Conservation (phyloP, 2,797 vertebrate species). For the Parauchenoglanis punctatus region DNA sequence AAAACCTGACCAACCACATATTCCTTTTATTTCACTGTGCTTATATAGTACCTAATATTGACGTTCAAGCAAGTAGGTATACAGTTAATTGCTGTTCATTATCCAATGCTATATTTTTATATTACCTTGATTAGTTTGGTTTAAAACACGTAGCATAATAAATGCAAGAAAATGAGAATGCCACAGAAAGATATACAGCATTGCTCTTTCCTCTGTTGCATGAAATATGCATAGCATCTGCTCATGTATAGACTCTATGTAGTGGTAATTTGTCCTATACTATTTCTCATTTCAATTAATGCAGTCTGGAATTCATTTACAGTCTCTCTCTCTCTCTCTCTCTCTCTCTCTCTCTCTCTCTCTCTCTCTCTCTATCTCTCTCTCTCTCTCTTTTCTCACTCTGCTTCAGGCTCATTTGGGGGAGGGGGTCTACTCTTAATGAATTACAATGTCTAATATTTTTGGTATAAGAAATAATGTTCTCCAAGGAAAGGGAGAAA, state of each 20-base stretch:
- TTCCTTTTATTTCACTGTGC: background rate
- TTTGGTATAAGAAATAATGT: constrained; percentile 70
- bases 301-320: constrained; percentile 56
- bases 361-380: constrained; percentile 11
- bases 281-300: constrained; percentile 56
- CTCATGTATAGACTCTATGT: constrained; percentile 34
- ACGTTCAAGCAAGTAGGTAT: background rate
- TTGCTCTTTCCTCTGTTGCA: constrained; percentile 12
- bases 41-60: background rate
- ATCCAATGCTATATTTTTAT: constrained; percentile 33
- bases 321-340: constrained; percentile 51
- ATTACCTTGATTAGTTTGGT: constrained; percentile 20
- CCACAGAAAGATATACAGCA: constrained; percentile 26
- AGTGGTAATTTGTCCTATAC: constrained; percentile 43
- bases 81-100: background rate
- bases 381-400: too few species aligned
- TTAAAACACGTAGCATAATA: constrained; percentile 23
- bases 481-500: constrained; percentile 37
- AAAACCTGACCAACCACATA: background rate
- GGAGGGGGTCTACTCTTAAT: constrained; percentile 62
- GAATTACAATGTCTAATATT: constrained; percentile 56
- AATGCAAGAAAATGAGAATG: constrained; percentile 34
- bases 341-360: constrained; percentile 56
- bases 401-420: constrained; percentile 50
- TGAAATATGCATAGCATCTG: constrained; percentile 35